Base-by-base conservation (phyloP, 2,888 invertebrate genomes). In the Pasiphila rectangulata region DNA sequence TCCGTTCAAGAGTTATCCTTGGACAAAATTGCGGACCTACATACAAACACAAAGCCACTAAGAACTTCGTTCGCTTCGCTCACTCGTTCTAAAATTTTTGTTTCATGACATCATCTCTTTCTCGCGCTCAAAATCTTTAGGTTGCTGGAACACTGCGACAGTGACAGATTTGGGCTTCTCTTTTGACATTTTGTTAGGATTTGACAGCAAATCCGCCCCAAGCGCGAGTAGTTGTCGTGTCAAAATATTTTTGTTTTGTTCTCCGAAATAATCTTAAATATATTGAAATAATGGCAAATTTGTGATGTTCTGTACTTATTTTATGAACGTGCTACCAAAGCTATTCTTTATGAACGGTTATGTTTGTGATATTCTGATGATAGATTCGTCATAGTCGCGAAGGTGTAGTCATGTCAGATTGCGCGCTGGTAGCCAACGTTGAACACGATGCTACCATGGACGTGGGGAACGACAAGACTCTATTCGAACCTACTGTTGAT, bases 401-500 rank as follows among this genome's bases (percentile, higher is more conserved):
- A 62, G 56, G 64, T 72, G 67, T 83, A 83, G 88, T 84, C 87
- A 89, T 89, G 89, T 83, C 89, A 74, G 89, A 89, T 81, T 89
- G 89, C 71, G 89, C 87, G 81, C 80, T 88, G 79, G 88, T 89
- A 61, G 69, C 85, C 76, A 88, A 79, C 81, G 84, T 81, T 75
- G 89, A 88, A 73, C 89, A 88, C 77, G 87, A 89, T 86, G 89
- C 85, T 72, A 87, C 81, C 71, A 88, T 88, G 89, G 89, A 89
- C 64, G 84, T 87, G 79, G 88, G 86, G 67, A 85, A 82, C 79
- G 89, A 89, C 65, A 88, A 89, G 75, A 83, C 90, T 64, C 90
- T 94, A 69, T 97, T 98, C 90, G 97, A 97, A 83, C 97, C 98
- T 55, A 93, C 96, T 57, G 94, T 96, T 75, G 98, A 98, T 83